Evolutionary conservation across 2,113 vertebrate genomes (phyloP).

Genomic region (Rhipidura dahli): DNA sequence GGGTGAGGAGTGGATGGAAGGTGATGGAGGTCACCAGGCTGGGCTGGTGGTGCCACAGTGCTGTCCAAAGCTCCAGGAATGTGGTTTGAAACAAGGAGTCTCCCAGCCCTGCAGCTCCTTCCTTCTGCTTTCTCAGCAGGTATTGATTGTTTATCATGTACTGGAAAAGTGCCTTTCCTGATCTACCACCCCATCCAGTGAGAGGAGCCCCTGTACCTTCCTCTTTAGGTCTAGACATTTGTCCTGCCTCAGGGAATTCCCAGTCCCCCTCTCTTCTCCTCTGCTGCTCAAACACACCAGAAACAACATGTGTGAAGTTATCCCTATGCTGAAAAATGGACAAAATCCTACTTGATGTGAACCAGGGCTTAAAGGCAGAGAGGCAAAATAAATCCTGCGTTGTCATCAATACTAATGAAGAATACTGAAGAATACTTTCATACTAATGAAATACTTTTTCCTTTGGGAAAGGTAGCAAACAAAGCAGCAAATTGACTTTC

Average conservation of each 20-base stretch:
- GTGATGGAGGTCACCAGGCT: neutral
- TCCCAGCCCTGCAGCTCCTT: neutral
- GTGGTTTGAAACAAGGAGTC: neutral
- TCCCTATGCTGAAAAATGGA: neutral
- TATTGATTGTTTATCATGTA: neutral
- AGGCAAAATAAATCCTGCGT: neutral
- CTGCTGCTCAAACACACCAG: neutral
- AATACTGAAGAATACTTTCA: too few relatives aligned
- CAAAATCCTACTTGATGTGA: neutral
- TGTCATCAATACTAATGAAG: neutral
- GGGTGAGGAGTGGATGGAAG: neutral
- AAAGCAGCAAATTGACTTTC: neutral
- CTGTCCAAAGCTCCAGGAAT: fast-evolving
- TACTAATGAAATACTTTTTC: neutral
- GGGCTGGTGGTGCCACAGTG: fast-evolving
- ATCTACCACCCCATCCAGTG: fast-evolving
- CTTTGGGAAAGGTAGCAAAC: neutral
- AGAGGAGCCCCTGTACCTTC: neutral
- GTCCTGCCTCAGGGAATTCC: neutral
- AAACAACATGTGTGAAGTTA: fast-evolving
- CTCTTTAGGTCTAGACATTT: neutral
- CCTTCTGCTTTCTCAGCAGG: neutral
- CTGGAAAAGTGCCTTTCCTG: neutral
- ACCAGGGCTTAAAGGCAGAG: neutral
- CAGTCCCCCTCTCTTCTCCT: neutral